phyloP scores from a whole-genome alignment of 35 echinoderm and acorn worm species.

The Ophioderma brevispina region DNA sequence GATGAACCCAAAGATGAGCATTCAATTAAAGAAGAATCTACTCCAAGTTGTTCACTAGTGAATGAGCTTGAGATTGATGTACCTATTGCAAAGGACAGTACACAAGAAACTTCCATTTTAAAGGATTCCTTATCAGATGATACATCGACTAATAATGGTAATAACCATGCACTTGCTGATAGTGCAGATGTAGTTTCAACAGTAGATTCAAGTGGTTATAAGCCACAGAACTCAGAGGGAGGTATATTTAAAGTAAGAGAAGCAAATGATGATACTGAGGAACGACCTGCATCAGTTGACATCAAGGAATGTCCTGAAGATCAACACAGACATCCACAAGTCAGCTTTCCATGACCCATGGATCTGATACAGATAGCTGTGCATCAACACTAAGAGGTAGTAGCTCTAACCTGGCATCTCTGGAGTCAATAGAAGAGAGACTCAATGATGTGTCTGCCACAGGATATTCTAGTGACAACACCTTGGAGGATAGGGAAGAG shows the following conservation, averaged over 20 bases:
- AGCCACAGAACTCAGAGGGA: too few species aligned
- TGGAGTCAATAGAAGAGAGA: conserved; percentile 45
- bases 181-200: neutral
- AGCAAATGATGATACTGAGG: neutral
- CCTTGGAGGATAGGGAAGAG: neutral
- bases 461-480: neutral
- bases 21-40: neutral
- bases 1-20: neutral
- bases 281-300: neutral
- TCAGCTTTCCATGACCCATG: neutral
- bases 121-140: too few species aligned
- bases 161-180: neutral
- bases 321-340: neutral
- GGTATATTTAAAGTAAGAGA: neutral
- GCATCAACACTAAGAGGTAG: conserved; percentile 60
- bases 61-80: neutral
- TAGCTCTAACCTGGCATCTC: conserved; percentile 35
- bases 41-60: neutral
- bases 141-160: too few species aligned
- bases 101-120: neutral
- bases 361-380: conserved; percentile 65
- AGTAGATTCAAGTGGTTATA: too few species aligned
- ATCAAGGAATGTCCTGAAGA: neutral
- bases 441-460: neutral
- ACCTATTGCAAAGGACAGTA: neutral